These are phyloP conservation scores for Pachyrhynchus sulphureomaculatus DNA, from an alignment of 1,140 invertebrate genomes.

Conservation along the genomic window DNA sequence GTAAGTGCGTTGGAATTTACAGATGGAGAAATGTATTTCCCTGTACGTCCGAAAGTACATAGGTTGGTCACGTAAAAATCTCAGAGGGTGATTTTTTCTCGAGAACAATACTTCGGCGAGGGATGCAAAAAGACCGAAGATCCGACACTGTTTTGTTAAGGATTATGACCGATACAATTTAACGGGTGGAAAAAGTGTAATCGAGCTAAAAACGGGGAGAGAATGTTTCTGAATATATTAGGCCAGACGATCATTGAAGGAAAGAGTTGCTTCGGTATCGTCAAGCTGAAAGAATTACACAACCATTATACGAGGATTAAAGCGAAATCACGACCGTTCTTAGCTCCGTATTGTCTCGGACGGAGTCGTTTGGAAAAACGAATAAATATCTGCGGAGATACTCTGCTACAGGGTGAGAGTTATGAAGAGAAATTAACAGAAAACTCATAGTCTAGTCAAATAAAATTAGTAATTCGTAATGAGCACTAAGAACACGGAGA, in stretches of 20 bases:
- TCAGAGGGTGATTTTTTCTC: too few relatives aligned
- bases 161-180: constrained; percentile 10
- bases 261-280: constrained; percentile 34
- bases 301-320: constrained; percentile 53
- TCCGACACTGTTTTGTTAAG: not conserved
- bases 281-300: constrained; percentile 43
- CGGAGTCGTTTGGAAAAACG: constrained; percentile 53
- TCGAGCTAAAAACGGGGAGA: constrained; percentile 14
- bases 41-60: too few relatives aligned
- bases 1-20: too few relatives aligned
- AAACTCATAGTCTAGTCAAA: too few relatives aligned
- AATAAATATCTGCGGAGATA: constrained; percentile 47
- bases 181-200: constrained; percentile 20
- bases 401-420: constrained; percentile 27
- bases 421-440: constrained; percentile 35
- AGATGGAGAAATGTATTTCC: too few relatives aligned
- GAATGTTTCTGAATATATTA: constrained; percentile 32
- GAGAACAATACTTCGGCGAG: too few relatives aligned
- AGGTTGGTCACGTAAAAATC: too few relatives aligned
- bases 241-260: constrained; percentile 28
- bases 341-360: constrained; percentile 50
- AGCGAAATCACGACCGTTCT: constrained; percentile 49
- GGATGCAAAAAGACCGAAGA: not conserved
- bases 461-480: too few relatives aligned
- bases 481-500: too few relatives aligned